Conservation (phyloP, 2,888 invertebrate species). For the Drosophila antonietae region DNA sequence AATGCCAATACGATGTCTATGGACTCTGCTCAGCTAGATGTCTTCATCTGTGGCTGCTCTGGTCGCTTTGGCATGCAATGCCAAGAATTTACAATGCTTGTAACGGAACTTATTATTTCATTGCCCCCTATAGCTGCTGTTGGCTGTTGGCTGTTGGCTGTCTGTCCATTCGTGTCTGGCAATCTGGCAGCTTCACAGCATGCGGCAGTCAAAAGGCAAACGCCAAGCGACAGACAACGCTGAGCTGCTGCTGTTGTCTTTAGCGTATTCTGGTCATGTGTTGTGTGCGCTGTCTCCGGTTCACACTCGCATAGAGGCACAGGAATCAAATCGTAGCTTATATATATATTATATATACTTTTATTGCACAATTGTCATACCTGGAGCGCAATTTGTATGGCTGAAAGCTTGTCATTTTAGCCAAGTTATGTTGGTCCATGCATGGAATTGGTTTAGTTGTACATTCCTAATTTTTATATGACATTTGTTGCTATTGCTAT, state of each 20-base stretch:
- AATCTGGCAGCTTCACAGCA: slow-evolving; percentile 34
- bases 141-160: slow-evolving; percentile 18
- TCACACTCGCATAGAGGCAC: slow-evolving; percentile 25
- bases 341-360: not conserved
- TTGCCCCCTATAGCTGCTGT: slow-evolving; percentile 18
- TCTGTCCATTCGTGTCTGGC: slow-evolving; percentile 27
- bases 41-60: slow-evolving; percentile 37
- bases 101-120: slow-evolving; percentile 72
- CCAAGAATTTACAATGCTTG: slow-evolving; percentile 62
- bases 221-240: slow-evolving; percentile 21
- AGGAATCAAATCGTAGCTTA: slow-evolving; percentile 17
- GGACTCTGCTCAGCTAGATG: slow-evolving; percentile 17
- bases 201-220: slow-evolving; percentile 25
- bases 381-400: slow-evolving; percentile 38
- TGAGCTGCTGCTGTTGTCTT: slow-evolving; percentile 30
- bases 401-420: slow-evolving; percentile 9
- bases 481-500: not conserved
- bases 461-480: slow-evolving; percentile 41
- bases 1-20: slow-evolving; percentile 3
- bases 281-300: slow-evolving; percentile 32
- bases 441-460: slow-evolving; percentile 46
- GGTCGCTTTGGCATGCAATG: slow-evolving; percentile 40
- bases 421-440: slow-evolving; percentile 24
- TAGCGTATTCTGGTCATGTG: slow-evolving; percentile 56
- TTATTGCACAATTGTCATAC: slow-evolving; percentile 49